Evolutionary conservation across 2,797 vertebrate genomes (phyloP), one percentile per base, ranked within the genome.

Genomic region (Phylloscopus collybita): DNA sequence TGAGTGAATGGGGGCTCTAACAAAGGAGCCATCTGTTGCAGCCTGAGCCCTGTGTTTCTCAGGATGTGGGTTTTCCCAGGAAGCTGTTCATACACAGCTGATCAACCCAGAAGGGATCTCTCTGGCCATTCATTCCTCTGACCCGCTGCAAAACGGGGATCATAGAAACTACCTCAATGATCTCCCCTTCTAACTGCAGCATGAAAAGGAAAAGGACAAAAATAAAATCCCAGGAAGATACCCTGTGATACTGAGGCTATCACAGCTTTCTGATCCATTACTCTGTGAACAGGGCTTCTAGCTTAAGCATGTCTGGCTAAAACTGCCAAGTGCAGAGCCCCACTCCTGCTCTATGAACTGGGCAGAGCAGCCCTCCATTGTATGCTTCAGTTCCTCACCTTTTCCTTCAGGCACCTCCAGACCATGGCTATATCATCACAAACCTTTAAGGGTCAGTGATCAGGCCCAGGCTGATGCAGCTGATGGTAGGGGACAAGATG

Each of bases 351-450:
- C 56, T 34, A 25, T 10, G 9, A 70, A n/a, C 78, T 47, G 66
- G 65, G 62, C 76, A 88, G 61, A 51, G 42, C 36, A 84, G 73
- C 30, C 29, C 25, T 66, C 40, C 45, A 29, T 5, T 0, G 0
- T 20, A 56, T 65, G 29, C 56, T 90, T 40, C 13, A 4, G 25
- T 5, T 62, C 67, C 64, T 59, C 64, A 36, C 23, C 16, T 27
- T 49, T 32, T 57, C 29, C 34, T 80, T 49, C 22, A 54, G 44
- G 44, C 23, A 57, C 20, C 25, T 72, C 44, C 79, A 83, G 38
- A 25, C 21, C 26, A 34, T 0, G 9, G 45, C 49, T 8, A 2
- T 4, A 1, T 17, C 44, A 26, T 60, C 56, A 71, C 0, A 5
- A 50, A 50, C 32, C 16, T n/a, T 2, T 26, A 44, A 65, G 21